These are phyloP conservation scores for Heptranchias perlo DNA, from an alignment of 2,113 vertebrate genomes.

Conservation along the genomic window DNA sequence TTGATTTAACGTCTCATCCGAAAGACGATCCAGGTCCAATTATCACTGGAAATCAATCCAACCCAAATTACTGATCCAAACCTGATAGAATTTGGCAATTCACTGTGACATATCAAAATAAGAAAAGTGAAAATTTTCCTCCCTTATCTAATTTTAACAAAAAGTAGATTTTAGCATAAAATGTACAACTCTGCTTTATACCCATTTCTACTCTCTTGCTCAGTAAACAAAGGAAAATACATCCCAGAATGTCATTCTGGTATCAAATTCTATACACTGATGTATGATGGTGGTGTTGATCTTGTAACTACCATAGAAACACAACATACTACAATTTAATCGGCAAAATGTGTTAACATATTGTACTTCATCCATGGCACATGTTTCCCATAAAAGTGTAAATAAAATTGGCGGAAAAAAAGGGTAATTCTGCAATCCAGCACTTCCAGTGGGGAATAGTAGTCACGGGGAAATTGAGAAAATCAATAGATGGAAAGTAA, in stretches of 20 bases:
- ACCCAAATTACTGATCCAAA: too few species aligned
- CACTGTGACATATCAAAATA: background rate
- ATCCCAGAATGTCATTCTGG: background rate
- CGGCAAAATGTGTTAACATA: background rate
- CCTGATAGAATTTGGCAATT: too few species aligned
- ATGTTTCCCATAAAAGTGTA: too few species aligned
- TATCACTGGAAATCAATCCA: background rate
- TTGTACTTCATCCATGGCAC: too few species aligned
- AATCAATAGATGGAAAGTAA: constrained; percentile 9
- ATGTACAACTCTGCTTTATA: background rate
- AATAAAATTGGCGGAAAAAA: too few species aligned
- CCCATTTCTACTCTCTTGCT: background rate
- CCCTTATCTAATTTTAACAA: background rate
- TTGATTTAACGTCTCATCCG: background rate
- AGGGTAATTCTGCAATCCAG: background rate
- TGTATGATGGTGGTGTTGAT: background rate
- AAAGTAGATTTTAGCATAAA: background rate
- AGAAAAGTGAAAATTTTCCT: background rate
- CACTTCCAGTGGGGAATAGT: background rate
- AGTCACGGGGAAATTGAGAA: background rate
- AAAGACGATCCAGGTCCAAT: background rate
- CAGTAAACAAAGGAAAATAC: background rate
- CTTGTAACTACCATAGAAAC: background rate
- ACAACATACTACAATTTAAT: background rate
- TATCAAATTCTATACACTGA: background rate